Evolutionary conservation across 2,888 invertebrate genomes (phyloP), one percentile per base, ranked within the genome.

Genomic region (Eristalis arbustorum): DNA sequence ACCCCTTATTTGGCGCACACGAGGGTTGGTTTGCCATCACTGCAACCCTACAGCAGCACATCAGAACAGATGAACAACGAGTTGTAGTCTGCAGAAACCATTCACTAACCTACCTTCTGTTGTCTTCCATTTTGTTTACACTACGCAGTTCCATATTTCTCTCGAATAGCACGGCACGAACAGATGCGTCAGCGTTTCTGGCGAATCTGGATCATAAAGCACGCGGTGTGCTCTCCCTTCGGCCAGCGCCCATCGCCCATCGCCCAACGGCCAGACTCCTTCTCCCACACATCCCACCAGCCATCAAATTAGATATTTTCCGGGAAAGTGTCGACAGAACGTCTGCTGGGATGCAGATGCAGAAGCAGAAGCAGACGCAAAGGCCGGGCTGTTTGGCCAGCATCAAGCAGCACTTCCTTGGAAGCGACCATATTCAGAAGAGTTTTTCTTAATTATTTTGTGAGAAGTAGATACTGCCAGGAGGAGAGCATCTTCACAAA

Each of bases 241-340:
- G 4, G 5, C n/a, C n/a, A n/a, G n/a, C n/a, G n/a, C 14, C 42
- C 14, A 1, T 22, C 22, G 59, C 1, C 42, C 69, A 59, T 28
- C 66, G 64, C 6, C 31, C 31, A 31, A 4, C 31, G 4, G 4
- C 5, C 31, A 31, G 31, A 31, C 31, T 10, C 31, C 31, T 31
- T 31, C 31, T 31, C 31, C 31, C 31, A 31, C 73, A 66, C 22
- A 42, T 69, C 14, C 40, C n/a, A n/a, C 49, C n/a, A 73, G 59
- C 75, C 62, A 87, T 85, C 77, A 73, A 87, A 79, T 82, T 82
- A 75, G 82, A 82, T 67, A 87, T 78, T 87, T 87, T 87, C 87
- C 82, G 57, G 79, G 83, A 83, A 87, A 79, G 79, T 87, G 87
- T 79, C 87, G 87, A 83, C 87, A 83, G 71, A 87, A 79, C 83